Evolutionary conservation across 2,113 vertebrate genomes (phyloP).

Genomic region (Paramormyrops kingsleyae): DNA sequence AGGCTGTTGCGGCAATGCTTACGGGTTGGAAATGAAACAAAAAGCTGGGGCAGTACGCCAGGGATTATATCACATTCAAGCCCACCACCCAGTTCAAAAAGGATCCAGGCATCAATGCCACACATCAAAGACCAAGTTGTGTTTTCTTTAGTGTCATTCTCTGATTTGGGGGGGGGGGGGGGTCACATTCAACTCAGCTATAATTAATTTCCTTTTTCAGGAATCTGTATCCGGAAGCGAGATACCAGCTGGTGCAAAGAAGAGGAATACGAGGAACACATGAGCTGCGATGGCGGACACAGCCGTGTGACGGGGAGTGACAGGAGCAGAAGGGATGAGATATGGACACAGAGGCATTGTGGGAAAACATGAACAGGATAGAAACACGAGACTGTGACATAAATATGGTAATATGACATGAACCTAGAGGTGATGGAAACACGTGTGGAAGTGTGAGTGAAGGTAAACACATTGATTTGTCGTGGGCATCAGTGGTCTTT

Average conservation of each 20-base stretch:
- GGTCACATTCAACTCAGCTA: background rate
- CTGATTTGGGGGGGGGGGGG: background rate
- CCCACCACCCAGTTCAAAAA: background rate
- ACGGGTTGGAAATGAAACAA: conserved; percentile 12
- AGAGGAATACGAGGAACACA: background rate
- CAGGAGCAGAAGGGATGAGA: background rate
- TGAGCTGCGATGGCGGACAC: background rate
- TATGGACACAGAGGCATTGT: background rate
- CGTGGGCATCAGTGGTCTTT: background rate
- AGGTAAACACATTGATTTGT: background rate
- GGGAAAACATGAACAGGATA: background rate
- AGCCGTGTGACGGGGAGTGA: background rate
- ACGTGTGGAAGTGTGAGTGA: background rate
- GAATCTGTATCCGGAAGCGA: background rate
- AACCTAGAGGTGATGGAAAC: background rate
- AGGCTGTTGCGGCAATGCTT: conserved; percentile 41
- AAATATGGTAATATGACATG: background rate
- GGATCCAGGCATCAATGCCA: background rate
- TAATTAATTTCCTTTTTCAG: background rate
- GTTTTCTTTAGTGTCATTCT: background rate
- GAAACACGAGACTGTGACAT: background rate
- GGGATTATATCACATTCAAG: conserved; percentile 17
- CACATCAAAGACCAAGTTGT: background rate
- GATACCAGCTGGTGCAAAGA: background rate
- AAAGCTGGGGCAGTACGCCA: conserved; percentile 12